Base-by-base conservation (phyloP, 1,140 invertebrate species). In the Galleria mellonella region DNA sequence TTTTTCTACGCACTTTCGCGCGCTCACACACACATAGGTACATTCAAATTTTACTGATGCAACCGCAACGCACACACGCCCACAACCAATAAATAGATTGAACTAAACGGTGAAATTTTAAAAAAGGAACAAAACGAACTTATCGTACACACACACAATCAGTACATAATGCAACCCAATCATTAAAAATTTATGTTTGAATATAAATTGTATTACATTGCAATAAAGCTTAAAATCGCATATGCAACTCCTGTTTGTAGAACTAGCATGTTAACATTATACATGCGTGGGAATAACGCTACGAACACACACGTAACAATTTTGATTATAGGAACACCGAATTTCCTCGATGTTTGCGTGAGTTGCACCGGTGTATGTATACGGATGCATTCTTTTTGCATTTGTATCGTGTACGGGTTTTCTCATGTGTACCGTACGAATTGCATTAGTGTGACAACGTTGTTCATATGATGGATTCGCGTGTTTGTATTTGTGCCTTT, bases 21-120 rank as follows among this genome's bases (percentile, higher is more conserved):
- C 44, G 45, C 60, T 44, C 64, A 67, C 73, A 68, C 64, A 52
- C 6, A 8, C 42, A 14, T 32, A 61, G 15, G 17, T 29, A 5
- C 8, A 31, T 10, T 3, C 9, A 37, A 37, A 17, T n/a, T 58
- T 51, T 69, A 37, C 51, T 47, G 44, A 71, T 50, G 50, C 46
- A 55, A 70, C 62, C 61, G 55, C 64, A 59, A 66, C 66, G 47
- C 76, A 81, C 81, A 84, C 81, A 62, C 14, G 43, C 47, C 30
- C 55, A 69, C 65, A 65, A 68, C 81, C 81, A 84, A 84, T 84
- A 84, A 84, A 82, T 84, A 84, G 81, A 84, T 84, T 82, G 78
- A 77, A 83, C 81, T 84, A 84, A 84, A 84, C 76, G 81, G 78
- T 84, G 81, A 83, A 84, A 83, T 84, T 83, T 31, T 83, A 84